A percentile compares a stretch with the other conserved stretches of the same genome.
Evolutionary conservation across 1,140 invertebrate genomes (phyloP).

Genomic region (Eriocheir sinensis): DNA sequence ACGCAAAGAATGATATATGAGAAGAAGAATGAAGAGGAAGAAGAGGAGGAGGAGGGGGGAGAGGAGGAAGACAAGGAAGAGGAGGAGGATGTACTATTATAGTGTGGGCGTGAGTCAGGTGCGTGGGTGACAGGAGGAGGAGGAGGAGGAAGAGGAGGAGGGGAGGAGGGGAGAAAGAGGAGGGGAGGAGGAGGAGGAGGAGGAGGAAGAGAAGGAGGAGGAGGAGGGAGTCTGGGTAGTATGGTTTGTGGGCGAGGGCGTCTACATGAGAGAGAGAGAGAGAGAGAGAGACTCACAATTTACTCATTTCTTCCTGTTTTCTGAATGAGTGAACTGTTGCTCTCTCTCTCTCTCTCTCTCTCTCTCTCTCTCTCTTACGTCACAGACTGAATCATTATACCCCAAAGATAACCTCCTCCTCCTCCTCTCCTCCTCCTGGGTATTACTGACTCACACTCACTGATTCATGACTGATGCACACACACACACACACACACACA

Average conservation of each 20-base stretch:
- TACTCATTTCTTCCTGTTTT: neutral
- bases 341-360: slow-evolving; percentile 4
- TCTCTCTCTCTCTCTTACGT: slow-evolving; percentile 41
- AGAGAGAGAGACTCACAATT: neutral
- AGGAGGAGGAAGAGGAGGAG: neutral
- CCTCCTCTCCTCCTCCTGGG: neutral
- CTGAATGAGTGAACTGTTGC: no score
- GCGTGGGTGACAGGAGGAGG: neutral
- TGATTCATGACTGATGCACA: neutral
- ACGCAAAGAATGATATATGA: neutral
- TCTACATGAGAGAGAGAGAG: neutral
- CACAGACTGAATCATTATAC: neutral
- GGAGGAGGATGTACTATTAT: neutral
- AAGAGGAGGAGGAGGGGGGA: neutral
- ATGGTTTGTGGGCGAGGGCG: neutral
- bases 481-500: neutral
- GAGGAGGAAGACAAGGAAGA: neutral
- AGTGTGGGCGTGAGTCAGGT: neutral
- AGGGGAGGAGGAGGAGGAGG: neutral
- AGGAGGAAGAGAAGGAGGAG: slow-evolving; percentile 24
- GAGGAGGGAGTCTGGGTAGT: neutral
- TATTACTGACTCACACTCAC: neutral
- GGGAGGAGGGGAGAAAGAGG: slow-evolving; percentile 29
- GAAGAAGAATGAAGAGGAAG: neutral
- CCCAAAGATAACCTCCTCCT: neutral